Evolutionary conservation across 2,113 vertebrate species (phyloP).

Genomic region (Halichoerus grypus): DNA sequence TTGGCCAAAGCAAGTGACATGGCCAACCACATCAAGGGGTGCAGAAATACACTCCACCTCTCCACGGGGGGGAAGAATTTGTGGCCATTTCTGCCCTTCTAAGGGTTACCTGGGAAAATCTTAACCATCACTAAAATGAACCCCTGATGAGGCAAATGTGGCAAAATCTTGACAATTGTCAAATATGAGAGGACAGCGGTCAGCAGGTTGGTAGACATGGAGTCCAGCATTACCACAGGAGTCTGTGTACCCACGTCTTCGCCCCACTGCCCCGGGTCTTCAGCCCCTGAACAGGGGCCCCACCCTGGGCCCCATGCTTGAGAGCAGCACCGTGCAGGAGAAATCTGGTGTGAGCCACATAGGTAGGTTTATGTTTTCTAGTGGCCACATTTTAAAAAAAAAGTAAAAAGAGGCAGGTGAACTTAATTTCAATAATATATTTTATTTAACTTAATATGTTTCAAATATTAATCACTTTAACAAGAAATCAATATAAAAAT

Average conservation of each 20-base stretch:
- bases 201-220: neutral
- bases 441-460: neutral
- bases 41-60: neutral
- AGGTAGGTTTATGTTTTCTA: neutral
- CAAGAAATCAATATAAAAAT: neutral
- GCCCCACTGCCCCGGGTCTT: accelerated
- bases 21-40: neutral
- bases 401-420: neutral
- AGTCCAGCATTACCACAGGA: accelerated
- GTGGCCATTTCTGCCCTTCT: neutral
- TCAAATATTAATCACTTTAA: neutral
- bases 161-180: neutral
- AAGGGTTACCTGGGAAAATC: neutral
- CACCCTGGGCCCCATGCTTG: accelerated
- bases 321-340: accelerated
- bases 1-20: neutral
- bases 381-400: neutral
- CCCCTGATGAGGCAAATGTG: neutral
- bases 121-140: neutral
- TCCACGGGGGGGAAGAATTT: neutral
- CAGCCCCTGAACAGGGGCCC: neutral
- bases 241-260: accelerated
- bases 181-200: accelerated
- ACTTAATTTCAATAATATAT: neutral
- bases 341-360: neutral